These are phyloP conservation scores for Haemorhous mexicanus DNA, from an alignment of 2,113 vertebrate genomes.

Conservation along the genomic window DNA sequence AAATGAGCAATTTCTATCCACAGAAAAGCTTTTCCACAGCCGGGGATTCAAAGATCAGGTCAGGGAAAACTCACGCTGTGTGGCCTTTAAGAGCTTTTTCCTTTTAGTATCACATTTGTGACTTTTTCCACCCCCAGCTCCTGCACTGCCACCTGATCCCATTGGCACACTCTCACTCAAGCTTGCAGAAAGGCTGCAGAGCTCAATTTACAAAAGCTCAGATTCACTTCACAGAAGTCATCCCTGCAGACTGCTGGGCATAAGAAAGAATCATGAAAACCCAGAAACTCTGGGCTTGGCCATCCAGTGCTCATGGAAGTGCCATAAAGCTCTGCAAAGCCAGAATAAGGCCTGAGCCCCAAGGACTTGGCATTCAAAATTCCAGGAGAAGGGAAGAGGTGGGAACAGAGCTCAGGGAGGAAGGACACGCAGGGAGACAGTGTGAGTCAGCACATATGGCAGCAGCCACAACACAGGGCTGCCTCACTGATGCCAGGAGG, in stretches of 20 bases:
- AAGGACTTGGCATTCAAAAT: not conserved
- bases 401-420: not conserved
- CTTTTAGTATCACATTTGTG: not conserved
- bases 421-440: not conserved
- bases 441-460: constrained; percentile 33
- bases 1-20: not conserved
- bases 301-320: not conserved
- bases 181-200: not conserved
- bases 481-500: not conserved
- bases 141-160: not conserved
- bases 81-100: not conserved
- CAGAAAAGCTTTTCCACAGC: not conserved
- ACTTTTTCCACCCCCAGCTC: not conserved
- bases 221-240: not conserved
- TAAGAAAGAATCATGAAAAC: not conserved
- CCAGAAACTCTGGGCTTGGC: not conserved
- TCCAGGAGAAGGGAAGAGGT: not conserved
- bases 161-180: not conserved
- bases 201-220: not conserved
- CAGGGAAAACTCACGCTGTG: not conserved
- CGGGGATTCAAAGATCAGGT: not conserved
- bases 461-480: not conserved
- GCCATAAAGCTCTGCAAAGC: not conserved
- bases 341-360: not conserved
- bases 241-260: not conserved